Percentiles rank a stretch among this genome's conserved stretches.
phyloP scores from a whole-genome alignment of 2,113 vertebrate species.

The Phyllopteryx taeniolatus region DNA sequence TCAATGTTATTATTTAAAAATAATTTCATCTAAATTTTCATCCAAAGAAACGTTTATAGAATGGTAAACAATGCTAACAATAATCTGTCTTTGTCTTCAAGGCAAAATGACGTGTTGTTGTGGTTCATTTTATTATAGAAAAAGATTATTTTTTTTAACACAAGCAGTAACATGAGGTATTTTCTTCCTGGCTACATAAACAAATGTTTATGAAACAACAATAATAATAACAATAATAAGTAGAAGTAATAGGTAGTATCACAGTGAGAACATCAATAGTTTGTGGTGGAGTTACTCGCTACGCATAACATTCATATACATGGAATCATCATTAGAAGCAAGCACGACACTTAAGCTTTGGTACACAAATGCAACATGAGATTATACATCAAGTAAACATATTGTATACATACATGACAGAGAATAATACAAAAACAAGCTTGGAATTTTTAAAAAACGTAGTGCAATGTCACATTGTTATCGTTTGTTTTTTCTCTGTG shows the following conservation, averaged over 20 bases:
- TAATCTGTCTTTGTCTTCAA: not conserved
- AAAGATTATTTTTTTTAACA: slow-evolving; percentile 40
- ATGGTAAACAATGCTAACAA: not conserved
- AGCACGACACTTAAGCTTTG: slow-evolving; percentile 72
- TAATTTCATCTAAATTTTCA: not conserved
- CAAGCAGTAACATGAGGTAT: slow-evolving; percentile 68
- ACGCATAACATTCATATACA: slow-evolving; percentile 75
- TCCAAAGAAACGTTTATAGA: not conserved
- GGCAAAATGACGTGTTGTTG: not conserved
- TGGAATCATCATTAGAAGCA: slow-evolving; percentile 66
- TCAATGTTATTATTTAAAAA: too few species aligned
- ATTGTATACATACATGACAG: slow-evolving; percentile 3
- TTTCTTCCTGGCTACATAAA: slow-evolving; percentile 63
- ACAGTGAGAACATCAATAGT: slow-evolving; percentile 72
- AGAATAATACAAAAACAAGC: slow-evolving; percentile 60
- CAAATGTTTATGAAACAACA: slow-evolving; percentile 73
- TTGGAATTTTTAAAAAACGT: slow-evolving; percentile 60
- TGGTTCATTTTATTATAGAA: slow-evolving; percentile 64
- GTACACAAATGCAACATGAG: slow-evolving; percentile 63
- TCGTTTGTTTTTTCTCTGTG: slow-evolving; percentile 43
- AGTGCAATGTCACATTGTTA: slow-evolving; percentile 72
- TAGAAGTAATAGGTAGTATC: slow-evolving; percentile 72
- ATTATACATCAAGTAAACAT: slow-evolving; percentile 65
- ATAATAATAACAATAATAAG: slow-evolving; percentile 24
- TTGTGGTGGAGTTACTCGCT: slow-evolving; percentile 69